Evolutionary conservation across 2,888 invertebrate genomes (phyloP).

Genomic region (Troilus luridus): DNA sequence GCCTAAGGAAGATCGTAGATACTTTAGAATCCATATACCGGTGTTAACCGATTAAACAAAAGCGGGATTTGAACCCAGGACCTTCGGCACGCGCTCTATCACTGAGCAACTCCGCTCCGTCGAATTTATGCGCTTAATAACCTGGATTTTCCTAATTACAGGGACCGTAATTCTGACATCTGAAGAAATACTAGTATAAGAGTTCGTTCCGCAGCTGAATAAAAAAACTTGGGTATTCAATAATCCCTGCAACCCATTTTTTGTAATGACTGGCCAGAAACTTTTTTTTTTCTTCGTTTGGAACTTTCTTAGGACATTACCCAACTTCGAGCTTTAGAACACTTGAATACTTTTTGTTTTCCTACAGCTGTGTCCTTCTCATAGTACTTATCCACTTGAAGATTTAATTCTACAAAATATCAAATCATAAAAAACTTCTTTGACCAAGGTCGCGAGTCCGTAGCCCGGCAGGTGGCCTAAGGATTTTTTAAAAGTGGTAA

Average conservation of each 20-base stretch:
- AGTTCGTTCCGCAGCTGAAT: not conserved
- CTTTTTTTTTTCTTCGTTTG: not conserved
- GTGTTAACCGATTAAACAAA: too few relatives aligned
- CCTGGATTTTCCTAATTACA: not conserved
- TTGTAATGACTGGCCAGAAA: not conserved
- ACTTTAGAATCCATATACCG: too few relatives aligned
- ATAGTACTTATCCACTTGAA: not conserved
- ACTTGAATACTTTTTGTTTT: slow-evolving; percentile 14
- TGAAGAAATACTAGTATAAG: not conserved
- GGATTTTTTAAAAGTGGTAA: too few relatives aligned
- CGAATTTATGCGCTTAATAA: not conserved
- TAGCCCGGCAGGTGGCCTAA: too few relatives aligned
- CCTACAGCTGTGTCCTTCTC: not conserved
- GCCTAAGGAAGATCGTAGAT: too few relatives aligned
- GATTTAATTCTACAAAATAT: not conserved
- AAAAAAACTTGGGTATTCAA: slow-evolving; percentile 39
- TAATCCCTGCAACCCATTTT: not conserved
- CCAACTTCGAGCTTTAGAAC: not conserved
- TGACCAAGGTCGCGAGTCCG: too few relatives aligned
- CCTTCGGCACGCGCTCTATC: too few relatives aligned
- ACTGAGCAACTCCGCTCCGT: not conserved
- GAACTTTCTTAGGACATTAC: not conserved
- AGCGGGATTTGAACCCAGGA: too few relatives aligned
- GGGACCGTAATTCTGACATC: not conserved
- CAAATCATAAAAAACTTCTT: too few relatives aligned